Percentiles rank a stretch among this genome's conserved stretches.
phyloP scores from a whole-genome alignment of 2,113 vertebrate genomes.

The Muntiacus reevesi region DNA sequence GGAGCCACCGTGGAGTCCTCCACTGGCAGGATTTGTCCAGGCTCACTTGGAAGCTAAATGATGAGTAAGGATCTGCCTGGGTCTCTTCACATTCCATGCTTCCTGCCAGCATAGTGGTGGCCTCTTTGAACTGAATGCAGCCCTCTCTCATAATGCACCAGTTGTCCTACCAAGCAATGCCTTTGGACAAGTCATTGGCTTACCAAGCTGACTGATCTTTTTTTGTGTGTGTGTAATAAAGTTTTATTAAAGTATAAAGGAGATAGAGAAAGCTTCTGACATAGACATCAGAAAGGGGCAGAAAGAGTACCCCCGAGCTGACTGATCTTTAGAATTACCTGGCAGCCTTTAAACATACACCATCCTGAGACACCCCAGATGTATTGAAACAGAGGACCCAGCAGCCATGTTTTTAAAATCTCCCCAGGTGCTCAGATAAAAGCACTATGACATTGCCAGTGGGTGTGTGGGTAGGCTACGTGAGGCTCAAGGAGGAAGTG shows the following conservation, averaged over 20 bases:
- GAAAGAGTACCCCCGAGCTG: background rate
- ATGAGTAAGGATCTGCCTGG: background rate
- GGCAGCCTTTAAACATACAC: background rate
- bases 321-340: background rate
- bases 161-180: background rate
- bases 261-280: too few species aligned
- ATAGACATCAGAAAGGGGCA: too few species aligned
- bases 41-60: background rate
- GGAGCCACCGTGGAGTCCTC: accelerated
- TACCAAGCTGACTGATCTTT: background rate
- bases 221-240: too few species aligned
- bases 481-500: background rate
- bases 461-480: too few species aligned
- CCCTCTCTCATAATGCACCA: too few species aligned
- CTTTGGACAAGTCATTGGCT: background rate
- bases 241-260: too few species aligned
- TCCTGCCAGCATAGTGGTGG: background rate
- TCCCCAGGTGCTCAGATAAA: background rate
- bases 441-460: background rate
- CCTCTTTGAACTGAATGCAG: background rate
- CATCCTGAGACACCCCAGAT: background rate
- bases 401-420: background rate
- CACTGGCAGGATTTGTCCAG: background rate
- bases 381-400: too few species aligned
- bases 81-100: background rate